phyloP scores from a whole-genome alignment of 1,140 invertebrate species.

The Bombus sylvicola region DNA sequence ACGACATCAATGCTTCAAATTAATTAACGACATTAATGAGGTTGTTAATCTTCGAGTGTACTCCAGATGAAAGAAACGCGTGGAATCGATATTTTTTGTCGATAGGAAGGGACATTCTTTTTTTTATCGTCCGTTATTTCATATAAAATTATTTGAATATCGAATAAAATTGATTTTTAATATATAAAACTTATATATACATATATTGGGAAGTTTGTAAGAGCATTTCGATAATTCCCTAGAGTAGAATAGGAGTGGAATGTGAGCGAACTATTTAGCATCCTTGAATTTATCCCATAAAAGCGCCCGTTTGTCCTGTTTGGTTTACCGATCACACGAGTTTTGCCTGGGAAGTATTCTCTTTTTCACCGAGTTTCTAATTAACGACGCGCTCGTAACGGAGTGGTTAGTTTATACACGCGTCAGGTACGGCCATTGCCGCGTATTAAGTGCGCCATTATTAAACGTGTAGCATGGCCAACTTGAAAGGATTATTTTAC shows the following conservation, averaged over 20 bases:
- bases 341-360: constrained; percentile 2
- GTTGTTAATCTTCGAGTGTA: constrained; percentile 15
- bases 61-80: neutral
- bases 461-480: constrained; percentile 23
- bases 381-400: constrained; percentile 50
- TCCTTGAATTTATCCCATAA: neutral
- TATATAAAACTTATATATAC: neutral
- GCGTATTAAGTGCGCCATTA: constrained; percentile 43
- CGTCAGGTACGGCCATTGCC: constrained; percentile 48
- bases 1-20: constrained; percentile 16
- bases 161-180: too few relatives aligned
- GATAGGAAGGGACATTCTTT: too few relatives aligned
- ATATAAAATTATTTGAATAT: neutral
- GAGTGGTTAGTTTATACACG: constrained; percentile 57
- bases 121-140: neutral
- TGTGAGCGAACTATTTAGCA: neutral
- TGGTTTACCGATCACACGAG: neutral
- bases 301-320: neutral
- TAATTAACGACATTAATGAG: constrained; percentile 48
- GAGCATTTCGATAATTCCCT: neutral
- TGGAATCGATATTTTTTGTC: neutral
- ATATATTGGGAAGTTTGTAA: neutral
- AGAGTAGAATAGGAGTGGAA: neutral
- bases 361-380: constrained; percentile 42
- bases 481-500: constrained; percentile 46